These are phyloP conservation scores for Ceratothoa steindachneri DNA, from an alignment of 2,888 invertebrate species.

Conservation along the genomic window DNA sequence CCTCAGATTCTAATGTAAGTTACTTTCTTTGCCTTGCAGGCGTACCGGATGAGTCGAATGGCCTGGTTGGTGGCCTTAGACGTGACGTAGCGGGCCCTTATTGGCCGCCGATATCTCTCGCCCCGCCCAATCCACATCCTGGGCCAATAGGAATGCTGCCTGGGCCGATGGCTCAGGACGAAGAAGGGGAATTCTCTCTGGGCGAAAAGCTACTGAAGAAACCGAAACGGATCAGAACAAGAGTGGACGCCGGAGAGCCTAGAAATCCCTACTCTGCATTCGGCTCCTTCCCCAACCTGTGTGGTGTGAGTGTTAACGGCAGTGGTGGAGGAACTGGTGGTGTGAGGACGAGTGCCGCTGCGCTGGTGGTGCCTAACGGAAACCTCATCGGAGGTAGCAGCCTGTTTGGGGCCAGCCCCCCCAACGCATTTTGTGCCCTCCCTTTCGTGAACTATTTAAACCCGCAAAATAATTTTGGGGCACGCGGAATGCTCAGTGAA, in stretches of 20 bases:
- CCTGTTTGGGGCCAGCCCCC: conserved; percentile 36
- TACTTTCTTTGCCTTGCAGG: conserved; percentile 41
- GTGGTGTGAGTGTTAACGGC: conserved; percentile 44
- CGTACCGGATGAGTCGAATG: conserved; percentile 43
- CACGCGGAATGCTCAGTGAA: conserved; percentile 46
- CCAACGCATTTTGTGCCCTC: conserved; percentile 38
- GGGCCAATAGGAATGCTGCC: conserved; percentile 44
- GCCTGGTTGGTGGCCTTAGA: conserved; percentile 46
- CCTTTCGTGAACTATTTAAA: conserved; percentile 44
- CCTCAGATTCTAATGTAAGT: conserved; percentile 21
- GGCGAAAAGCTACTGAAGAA: conserved; percentile 47
- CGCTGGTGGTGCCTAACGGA: conserved; percentile 18
- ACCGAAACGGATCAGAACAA: conserved; percentile 52
- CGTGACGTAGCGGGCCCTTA: conserved; percentile 46
- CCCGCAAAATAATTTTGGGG: conserved; percentile 32
- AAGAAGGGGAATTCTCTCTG: conserved; percentile 44
- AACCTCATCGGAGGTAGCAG: conserved; percentile 1
- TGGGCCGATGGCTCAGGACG: conserved; percentile 43
- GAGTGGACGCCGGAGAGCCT: conserved; percentile 56
- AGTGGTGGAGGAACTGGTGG: too few relatives aligned
- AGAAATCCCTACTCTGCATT: conserved; percentile 54
- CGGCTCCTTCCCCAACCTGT: conserved; percentile 49
- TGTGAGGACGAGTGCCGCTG: conserved; percentile 36
- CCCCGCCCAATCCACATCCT: conserved; percentile 43
- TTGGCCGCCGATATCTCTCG: conserved; percentile 47